Percentiles rank a stretch among this genome's conserved stretches.
Evolutionary conservation across 2,888 invertebrate species (phyloP).

Genomic region (Busseola fusca): DNA sequence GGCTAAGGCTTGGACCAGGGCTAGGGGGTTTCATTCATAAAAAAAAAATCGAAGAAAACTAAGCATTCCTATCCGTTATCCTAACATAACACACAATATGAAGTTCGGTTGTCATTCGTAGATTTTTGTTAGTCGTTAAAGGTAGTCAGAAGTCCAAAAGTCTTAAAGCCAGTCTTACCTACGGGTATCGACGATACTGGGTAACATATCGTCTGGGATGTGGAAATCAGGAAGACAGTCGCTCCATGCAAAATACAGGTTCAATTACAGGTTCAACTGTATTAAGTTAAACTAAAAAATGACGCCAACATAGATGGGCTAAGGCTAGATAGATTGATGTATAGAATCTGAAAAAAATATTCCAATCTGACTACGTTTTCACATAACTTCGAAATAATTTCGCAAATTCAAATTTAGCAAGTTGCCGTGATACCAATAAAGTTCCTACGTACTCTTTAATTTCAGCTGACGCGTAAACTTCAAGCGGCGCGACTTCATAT

Average conservation of each 20-base stretch:
- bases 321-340: background rate
- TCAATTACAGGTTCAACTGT: background rate
- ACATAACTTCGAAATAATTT: slow-evolving; percentile 15
- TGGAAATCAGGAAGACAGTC: background rate
- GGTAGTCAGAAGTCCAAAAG: background rate
- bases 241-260: background rate
- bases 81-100: background rate
- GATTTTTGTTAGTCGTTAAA: background rate
- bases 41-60: too few relatives aligned
- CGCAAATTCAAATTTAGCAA: slow-evolving; percentile 7
- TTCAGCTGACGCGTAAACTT: slow-evolving; percentile 70
- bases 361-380: background rate
- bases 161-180: background rate
- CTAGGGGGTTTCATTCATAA: too few relatives aligned
- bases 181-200: background rate
- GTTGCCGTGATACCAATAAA: slow-evolving; percentile 49
- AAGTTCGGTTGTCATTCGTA: background rate
- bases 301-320: background rate
- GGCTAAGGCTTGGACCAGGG: too few relatives aligned
- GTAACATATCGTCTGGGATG: background rate
- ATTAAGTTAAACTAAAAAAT: background rate
- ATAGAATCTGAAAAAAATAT: background rate
- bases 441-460: slow-evolving; percentile 64
- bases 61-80: too few relatives aligned
- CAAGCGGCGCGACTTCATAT: slow-evolving; percentile 57